Conservation (phyloP, 37 sponge, comb jelly and placozoan species). For the Bolinopsis microptera region DNA sequence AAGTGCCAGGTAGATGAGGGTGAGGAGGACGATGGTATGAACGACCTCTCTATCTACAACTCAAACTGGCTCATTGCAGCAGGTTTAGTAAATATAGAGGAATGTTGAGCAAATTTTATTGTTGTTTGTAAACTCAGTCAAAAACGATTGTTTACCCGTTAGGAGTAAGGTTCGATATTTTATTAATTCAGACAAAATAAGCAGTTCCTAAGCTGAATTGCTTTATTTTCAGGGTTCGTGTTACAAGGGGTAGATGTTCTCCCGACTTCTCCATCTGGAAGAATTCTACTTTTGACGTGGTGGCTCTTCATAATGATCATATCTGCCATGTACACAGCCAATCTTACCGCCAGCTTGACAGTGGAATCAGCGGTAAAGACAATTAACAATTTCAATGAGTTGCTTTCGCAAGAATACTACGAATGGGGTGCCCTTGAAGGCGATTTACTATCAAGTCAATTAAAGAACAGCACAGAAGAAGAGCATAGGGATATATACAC, state of each 20-base stretch:
- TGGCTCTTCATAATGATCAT: constrained; percentile 20
- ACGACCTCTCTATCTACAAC: constrained; percentile 16
- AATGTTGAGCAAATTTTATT: no score
- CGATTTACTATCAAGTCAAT: neutral
- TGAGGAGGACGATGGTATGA: neutral
- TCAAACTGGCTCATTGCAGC: neutral
- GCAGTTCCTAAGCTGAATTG: no score
- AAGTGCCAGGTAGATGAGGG: neutral
- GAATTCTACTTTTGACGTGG: neutral
- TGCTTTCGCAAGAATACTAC: neutral
- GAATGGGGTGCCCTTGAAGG: neutral
- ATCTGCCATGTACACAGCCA: constrained; percentile 9
- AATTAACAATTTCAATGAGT: neutral
- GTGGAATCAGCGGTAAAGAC: neutral
- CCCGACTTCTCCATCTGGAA: neutral
- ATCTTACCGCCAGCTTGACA: neutral
- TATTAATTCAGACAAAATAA: no score
- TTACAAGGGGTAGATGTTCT: neutral
- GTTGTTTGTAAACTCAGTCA: no score
- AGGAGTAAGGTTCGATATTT: no score
- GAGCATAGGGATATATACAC: neutral
- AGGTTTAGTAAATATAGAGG: no score
- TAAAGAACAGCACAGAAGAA: neutral
- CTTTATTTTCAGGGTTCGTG: neutral
- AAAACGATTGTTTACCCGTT: no score